Base-by-base conservation (phyloP, 2,113 vertebrate species). In the Cyanoliseus patagonus region DNA sequence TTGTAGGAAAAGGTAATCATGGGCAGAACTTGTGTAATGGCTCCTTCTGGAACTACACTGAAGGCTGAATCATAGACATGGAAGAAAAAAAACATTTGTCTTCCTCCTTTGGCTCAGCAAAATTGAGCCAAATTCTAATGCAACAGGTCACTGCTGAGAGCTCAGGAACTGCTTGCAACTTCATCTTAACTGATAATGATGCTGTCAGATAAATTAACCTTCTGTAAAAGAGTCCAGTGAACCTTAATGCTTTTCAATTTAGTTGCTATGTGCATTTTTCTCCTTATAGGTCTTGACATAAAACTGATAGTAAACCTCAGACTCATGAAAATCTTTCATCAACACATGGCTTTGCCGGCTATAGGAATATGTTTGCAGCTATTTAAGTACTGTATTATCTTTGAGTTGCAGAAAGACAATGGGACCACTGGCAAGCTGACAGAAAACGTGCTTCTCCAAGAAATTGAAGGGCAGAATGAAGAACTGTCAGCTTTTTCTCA, bases 401-500 rank as follows among this genome's bases (percentile, higher is more conserved):
- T 96, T 97, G 86, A 86, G 94, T 98, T 98, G 78, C 98, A 98
- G 98, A 95, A 97, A 97, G 98, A 98, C 92, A 98, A 98, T 97
- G 98, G 97, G 97, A 98, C 98, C 98, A 97, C 90, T 97, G 98
- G 97, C 97, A 96, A 86, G 70, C 94, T 98, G 94, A 84, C 97
- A 92, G 98, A 97, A 96, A 98, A 98, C 9, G 94, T 96, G 25
- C 93, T 98, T 95, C 97, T 99, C 92, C 98, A 98, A 83, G 98
- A 98, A 94, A 68, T 79, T 83, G 98, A 99, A 85, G 98, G 98
- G 95, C 98, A 99, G 96, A 99, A 99, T 95, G 98, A 98, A 95
- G 99, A 99, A 80, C 98, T 99, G 85, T 97, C 98, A 94, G 98
- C 98, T 95, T 99, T 99, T 98, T 99, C 98, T 98, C 97, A 98